Base-by-base conservation (phyloP, 2,113 vertebrate species). In the Xiphophorus hellerii region DNA sequence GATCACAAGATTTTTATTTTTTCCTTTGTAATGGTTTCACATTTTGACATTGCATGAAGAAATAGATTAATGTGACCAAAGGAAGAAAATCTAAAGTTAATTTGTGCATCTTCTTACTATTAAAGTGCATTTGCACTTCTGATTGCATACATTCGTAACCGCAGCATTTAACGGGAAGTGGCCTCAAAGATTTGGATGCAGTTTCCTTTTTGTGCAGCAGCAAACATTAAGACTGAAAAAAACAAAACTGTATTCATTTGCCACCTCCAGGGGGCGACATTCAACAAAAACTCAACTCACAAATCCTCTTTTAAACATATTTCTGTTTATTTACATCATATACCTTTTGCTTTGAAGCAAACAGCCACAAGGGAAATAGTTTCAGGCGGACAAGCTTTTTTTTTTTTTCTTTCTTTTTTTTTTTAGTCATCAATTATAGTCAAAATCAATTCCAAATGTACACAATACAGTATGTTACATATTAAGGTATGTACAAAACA, bases 381-480 rank as follows among this genome's bases (percentile, higher is more conserved):
- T 84, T 92, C 83, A 92, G 85, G 85, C n/a, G 77, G 88, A 91
- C 89, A 87, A 85, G 77, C 79, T 84, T 81, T 58, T 20, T 22
- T 77, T 70, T 44, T 69, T 54, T 54, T 2, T 10, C 28, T 28
- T 37, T 37, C 10, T 37, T 15, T 20, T 70, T 58, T 63, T 70
- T 82, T 68, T 76, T 68, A 85, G 88, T 90, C 87, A 92, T 94
- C 93, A 95, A 93, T 95, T 94, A 48, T 48, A 94, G 93, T 94
- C 90, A 94, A 95, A 89, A 95, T 94, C 95, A 94, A 94, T 94
- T 95, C 96, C 95, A 95, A 96, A 96, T 96, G 95, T 95, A 94
- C 95, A 95, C 90, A 95, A 95, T 94, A 90, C 87, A 97, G 48
- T 93, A 96, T 97, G 95, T 96, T 97, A 97, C 96, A 98, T 85